Conservation (phyloP, 2,888 invertebrate species). For the Macaria notata region DNA sequence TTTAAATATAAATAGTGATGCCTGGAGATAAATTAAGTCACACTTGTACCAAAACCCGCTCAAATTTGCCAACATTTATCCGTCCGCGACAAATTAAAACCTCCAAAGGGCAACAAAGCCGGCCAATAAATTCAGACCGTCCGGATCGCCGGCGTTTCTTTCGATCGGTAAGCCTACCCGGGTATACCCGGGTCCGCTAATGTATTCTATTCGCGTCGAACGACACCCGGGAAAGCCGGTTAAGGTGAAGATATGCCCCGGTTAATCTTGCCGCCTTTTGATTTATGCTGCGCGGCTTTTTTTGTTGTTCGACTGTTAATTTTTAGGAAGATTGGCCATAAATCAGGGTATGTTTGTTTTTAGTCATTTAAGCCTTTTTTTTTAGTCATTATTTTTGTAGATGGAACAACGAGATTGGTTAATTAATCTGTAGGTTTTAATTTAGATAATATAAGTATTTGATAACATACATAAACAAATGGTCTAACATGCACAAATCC, state of each 20-base stretch:
- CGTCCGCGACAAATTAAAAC: too few relatives aligned
- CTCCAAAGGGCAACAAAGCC: not conserved
- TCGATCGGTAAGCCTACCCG: conserved; percentile 16
- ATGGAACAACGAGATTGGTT: too few relatives aligned
- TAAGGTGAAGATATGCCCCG: conserved; percentile 74
- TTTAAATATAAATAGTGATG: too few relatives aligned
- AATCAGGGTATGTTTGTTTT: conserved; percentile 11
- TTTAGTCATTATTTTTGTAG: not conserved
- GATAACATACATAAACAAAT: too few relatives aligned
- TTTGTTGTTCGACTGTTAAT: conserved; percentile 37
- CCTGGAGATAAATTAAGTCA: too few relatives aligned
- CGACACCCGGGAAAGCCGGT: conserved; percentile 72
- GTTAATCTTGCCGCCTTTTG: conserved; percentile 70
- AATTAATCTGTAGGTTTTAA: too few relatives aligned
- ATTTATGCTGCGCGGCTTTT: conserved; percentile 58
- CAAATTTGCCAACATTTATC: too few relatives aligned
- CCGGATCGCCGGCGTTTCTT: conserved; percentile 20
- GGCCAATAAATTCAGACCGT: conserved; percentile 7
- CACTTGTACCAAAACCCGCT: too few relatives aligned
- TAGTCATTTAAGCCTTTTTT: not conserved
- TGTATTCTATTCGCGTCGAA: conserved; percentile 72
- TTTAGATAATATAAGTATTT: too few relatives aligned
- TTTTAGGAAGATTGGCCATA: conserved; percentile 20
- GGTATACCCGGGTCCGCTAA: conserved; percentile 48
- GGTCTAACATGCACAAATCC: too few relatives aligned